Evolutionary conservation across 1,140 invertebrate genomes (phyloP).

Genomic region (Drosophila ohnishii): DNA sequence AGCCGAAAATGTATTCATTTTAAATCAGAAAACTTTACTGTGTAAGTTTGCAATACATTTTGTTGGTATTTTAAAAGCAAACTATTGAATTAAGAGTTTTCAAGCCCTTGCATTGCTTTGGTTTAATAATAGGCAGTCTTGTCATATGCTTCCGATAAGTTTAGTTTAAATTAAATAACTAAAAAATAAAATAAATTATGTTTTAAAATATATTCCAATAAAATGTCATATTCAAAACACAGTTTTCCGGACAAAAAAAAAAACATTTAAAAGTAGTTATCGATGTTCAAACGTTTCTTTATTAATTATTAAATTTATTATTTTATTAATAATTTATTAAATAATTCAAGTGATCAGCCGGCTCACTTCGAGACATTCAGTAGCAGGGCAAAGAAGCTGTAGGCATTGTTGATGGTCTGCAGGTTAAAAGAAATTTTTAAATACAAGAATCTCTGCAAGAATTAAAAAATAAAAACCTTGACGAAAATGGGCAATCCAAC

Average conservation of each 20-base stretch:
- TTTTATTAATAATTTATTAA: not conserved
- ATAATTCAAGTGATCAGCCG: not conserved
- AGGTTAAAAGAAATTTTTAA: not conserved
- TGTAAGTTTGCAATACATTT: too few species aligned
- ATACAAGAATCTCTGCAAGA: too few species aligned
- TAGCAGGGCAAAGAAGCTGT: conserved; percentile 72
- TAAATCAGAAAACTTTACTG: too few species aligned
- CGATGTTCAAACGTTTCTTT: not conserved
- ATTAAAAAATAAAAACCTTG: conserved; percentile 39
- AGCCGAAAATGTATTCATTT: too few species aligned
- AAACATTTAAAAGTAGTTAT: not conserved
- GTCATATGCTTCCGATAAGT: too few species aligned
- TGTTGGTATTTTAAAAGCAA: too few species aligned
- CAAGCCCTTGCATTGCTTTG: too few species aligned
- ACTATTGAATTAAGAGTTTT: too few species aligned
- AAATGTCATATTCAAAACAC: not conserved
- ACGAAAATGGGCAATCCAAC: conserved; percentile 74
- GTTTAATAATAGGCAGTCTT: too few species aligned
- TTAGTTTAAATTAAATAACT: too few species aligned
- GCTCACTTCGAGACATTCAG: conserved; percentile 65
- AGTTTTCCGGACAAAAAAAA: not conserved
- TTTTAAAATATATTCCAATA: not conserved
- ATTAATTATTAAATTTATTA: not conserved
- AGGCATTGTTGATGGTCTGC: conserved; percentile 75
- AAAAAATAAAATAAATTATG: too few species aligned